A percentile compares a stretch with the other conserved stretches of the same genome.
Conservation (phyloP, 2,797 vertebrate genomes). For the Cyclopterus lumpus region DNA sequence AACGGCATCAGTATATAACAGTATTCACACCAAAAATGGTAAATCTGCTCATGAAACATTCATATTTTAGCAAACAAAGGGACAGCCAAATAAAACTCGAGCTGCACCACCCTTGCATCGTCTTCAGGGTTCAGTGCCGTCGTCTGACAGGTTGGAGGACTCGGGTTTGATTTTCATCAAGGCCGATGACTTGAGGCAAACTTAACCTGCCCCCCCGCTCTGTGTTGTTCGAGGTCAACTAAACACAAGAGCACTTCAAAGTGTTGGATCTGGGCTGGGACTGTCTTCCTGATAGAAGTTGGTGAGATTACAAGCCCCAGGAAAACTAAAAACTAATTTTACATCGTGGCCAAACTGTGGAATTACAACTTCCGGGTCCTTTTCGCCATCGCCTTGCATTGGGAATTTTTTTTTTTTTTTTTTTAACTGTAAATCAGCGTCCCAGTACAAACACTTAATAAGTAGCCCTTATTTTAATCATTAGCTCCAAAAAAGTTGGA, state of each 20-base stretch:
- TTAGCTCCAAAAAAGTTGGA: neutral
- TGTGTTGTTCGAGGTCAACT: constrained; percentile 18
- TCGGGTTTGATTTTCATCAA: constrained; percentile 57
- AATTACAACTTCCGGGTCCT: neutral
- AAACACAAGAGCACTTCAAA: neutral
- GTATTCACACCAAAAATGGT: constrained; percentile 47
- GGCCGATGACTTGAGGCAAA: constrained; percentile 40
- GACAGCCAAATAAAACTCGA: constrained; percentile 20
- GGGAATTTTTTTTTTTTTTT: neutral
- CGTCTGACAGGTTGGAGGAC: constrained; percentile 45
- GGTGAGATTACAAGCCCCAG: neutral
- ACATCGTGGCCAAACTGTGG: neutral
- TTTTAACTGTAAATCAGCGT: neutral
- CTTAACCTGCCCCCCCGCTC: neutral
- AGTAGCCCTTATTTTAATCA: neutral
- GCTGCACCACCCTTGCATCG: constrained; percentile 19
- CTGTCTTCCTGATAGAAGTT: constrained; percentile 16
- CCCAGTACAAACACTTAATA: neutral
- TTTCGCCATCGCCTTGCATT: neutral
- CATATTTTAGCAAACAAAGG: constrained; percentile 45
- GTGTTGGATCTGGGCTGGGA: neutral
- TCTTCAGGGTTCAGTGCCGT: constrained; percentile 34
- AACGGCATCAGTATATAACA: constrained; percentile 60
- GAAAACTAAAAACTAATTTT: neutral
- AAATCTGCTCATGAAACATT: constrained; percentile 70